Conservation (phyloP, 2,888 invertebrate species). For the Epicampocera succincta region DNA sequence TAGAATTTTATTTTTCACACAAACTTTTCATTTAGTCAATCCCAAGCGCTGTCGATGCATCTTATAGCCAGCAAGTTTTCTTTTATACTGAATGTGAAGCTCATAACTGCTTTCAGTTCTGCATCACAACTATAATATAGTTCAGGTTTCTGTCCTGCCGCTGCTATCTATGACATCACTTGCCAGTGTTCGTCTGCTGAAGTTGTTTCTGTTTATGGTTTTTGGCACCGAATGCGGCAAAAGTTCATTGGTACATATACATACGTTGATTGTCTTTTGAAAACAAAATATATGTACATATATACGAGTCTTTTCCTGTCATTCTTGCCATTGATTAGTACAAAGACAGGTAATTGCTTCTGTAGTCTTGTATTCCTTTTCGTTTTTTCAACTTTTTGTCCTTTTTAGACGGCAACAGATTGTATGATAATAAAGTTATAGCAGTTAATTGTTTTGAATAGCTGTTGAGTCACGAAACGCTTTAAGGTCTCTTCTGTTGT, state of each 20-base stretch:
- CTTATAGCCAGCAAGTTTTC: constrained; percentile 47
- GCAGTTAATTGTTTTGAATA: constrained; percentile 3
- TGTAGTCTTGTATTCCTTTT: constrained; percentile 9
- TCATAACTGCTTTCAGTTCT: constrained; percentile 37
- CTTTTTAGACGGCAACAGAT: constrained; percentile 38
- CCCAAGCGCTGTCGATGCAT: constrained; percentile 16
- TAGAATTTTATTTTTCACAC: constrained; percentile 27
- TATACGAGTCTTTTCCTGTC: constrained; percentile 27
- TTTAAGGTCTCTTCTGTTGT: too few species aligned
- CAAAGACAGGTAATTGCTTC: constrained; percentile 15
- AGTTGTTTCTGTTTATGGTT: constrained; percentile 20
- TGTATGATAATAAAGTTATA: neutral
- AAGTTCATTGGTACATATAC: constrained; percentile 51
- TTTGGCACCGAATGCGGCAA: constrained; percentile 41
- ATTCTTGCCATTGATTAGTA: constrained; percentile 50
- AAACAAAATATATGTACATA: constrained; percentile 24
- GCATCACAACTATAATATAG: constrained; percentile 34
- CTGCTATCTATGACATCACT: constrained; percentile 54
- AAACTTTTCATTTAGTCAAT: constrained; percentile 11
- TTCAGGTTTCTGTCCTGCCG: constrained; percentile 7
- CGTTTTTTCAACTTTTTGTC: neutral
- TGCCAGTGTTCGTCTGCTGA: constrained; percentile 14
- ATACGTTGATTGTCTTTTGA: constrained; percentile 2
- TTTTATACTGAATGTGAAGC: constrained; percentile 54
- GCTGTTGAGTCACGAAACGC: neutral